Evolutionary conservation across 2,888 invertebrate genomes (phyloP).

Genomic region (Parochlus steinenii): DNA sequence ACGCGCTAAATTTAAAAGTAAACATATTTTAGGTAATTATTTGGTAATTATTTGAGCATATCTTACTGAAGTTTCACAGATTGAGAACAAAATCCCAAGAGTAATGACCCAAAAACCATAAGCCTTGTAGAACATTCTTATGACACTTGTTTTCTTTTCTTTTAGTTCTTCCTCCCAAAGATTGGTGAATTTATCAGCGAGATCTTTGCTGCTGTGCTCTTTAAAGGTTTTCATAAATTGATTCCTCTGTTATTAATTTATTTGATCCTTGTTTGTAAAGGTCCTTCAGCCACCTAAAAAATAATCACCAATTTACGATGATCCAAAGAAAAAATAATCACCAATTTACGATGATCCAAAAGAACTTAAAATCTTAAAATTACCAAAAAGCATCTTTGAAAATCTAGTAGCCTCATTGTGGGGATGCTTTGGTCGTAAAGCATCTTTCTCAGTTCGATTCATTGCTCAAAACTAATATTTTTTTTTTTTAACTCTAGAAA

Average conservation of each 20-base stretch:
- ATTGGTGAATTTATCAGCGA: slow-evolving; percentile 30
- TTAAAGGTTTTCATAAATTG: slow-evolving; percentile 36
- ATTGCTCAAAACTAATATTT: no score
- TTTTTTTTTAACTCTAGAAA: no score
- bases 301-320: background rate
- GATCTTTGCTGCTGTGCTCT: slow-evolving; percentile 32
- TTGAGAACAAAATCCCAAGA: slow-evolving; percentile 22
- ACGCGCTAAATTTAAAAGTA: no score
- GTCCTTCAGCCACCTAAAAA: slow-evolving; percentile 36
- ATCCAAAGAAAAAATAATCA: no score
- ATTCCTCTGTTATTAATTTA: slow-evolving; percentile 34
- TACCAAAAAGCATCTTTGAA: slow-evolving; percentile 39
- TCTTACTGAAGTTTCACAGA: slow-evolving; percentile 25
- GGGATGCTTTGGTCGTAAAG: slow-evolving; percentile 37
- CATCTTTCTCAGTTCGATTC: no score
- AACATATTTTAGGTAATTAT: no score
- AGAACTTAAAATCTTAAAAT: no score
- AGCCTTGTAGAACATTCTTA: slow-evolving; percentile 28
- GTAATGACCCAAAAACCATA: slow-evolving; percentile 28
- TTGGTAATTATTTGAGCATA: no score
- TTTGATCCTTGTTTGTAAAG: slow-evolving; percentile 33
- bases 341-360: no score
- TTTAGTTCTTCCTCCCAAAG: slow-evolving; percentile 29
- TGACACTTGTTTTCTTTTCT: slow-evolving; percentile 29
- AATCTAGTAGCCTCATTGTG: slow-evolving; percentile 39